Conservation (phyloP, 2,113 vertebrate genomes). For the Lampris megalopsis region DNA sequence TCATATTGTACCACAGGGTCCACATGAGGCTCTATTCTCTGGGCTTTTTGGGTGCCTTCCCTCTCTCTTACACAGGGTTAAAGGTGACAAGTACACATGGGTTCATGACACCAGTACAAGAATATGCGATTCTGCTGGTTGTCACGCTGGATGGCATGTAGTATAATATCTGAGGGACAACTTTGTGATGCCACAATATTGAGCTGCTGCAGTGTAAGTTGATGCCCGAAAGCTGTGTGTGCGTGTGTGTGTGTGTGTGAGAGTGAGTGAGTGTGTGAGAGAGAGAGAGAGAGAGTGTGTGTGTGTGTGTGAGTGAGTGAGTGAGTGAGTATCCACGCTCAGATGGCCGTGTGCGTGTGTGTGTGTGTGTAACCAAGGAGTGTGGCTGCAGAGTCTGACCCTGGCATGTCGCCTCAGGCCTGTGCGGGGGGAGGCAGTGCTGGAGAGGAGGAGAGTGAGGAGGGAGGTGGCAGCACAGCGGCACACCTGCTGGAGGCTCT, state of each 20-base stretch:
- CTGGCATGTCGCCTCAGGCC: slow-evolving; percentile 81
- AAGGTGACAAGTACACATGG: slow-evolving; percentile 48
- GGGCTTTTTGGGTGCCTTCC: slow-evolving; percentile 42
- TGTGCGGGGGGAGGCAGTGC: slow-evolving; percentile 66
- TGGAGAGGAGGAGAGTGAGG: slow-evolving; percentile 87
- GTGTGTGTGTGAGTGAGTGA: background rate
- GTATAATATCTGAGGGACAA: slow-evolving; percentile 37
- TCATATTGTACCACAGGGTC: slow-evolving; percentile 28
- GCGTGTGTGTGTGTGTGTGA: slow-evolving; percentile 47
- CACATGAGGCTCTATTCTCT: slow-evolving; percentile 46
- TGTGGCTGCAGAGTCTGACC: slow-evolving; percentile 75
- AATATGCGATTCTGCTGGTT: slow-evolving; percentile 39
- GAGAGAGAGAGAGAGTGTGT: background rate
- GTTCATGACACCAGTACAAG: slow-evolving; percentile 28
- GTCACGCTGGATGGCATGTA: slow-evolving; percentile 20
- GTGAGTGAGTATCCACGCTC: background rate
- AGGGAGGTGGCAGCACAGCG: slow-evolving; percentile 85
- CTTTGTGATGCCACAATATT: slow-evolving; percentile 2
- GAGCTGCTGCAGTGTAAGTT: slow-evolving; percentile 33
- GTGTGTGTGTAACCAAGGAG: slow-evolving; percentile 48
- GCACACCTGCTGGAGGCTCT: slow-evolving; percentile 96
- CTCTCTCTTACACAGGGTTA: slow-evolving; percentile 47
- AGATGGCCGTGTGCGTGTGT: slow-evolving; percentile 4
- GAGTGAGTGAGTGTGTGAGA: background rate
- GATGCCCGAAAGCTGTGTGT: slow-evolving; percentile 2